phyloP scores from a whole-genome alignment of 2,797 vertebrate genomes.

The Lagocephalus sceleratus region DNA sequence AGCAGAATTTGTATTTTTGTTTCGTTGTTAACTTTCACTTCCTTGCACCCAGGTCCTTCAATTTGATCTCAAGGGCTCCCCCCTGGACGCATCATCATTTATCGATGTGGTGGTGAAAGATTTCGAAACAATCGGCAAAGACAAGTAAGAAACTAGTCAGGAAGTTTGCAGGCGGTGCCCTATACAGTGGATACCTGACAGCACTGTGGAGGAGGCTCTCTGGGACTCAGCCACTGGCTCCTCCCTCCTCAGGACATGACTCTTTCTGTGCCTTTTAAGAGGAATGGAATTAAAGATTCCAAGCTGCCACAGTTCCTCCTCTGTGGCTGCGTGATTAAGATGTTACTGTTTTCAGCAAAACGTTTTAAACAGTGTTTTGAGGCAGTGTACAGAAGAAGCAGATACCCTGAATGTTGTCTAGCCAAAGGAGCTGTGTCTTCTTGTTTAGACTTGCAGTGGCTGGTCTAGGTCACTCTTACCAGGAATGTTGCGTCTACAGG shows the following conservation, averaged over 20 bases:
- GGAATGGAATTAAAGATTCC: background rate
- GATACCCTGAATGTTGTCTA: background rate
- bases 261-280: background rate
- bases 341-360: too few species aligned
- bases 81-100: conserved; percentile 85
- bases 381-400: too few species aligned
- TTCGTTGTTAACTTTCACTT: background rate
- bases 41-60: conserved; percentile 81
- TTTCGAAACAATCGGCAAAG: conserved; percentile 94
- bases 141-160: conserved; percentile 81
- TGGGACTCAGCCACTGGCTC: too few species aligned
- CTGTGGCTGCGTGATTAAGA: too few species aligned
- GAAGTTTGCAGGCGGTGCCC: background rate
- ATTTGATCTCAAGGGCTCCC: conserved; percentile 87
- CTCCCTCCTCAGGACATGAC: background rate
- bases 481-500: conserved; percentile 45
- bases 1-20: background rate
- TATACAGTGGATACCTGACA: background rate
- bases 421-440: background rate
- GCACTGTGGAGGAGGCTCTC: background rate
- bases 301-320: background rate
- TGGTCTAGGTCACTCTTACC: background rate
- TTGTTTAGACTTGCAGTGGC: background rate
- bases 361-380: too few species aligned
- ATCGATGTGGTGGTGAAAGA: conserved; percentile 90